Evolutionary conservation across 2,888 invertebrate species (phyloP), one percentile per base, ranked within the genome.

Genomic region (Pseudanteris insignis): DNA sequence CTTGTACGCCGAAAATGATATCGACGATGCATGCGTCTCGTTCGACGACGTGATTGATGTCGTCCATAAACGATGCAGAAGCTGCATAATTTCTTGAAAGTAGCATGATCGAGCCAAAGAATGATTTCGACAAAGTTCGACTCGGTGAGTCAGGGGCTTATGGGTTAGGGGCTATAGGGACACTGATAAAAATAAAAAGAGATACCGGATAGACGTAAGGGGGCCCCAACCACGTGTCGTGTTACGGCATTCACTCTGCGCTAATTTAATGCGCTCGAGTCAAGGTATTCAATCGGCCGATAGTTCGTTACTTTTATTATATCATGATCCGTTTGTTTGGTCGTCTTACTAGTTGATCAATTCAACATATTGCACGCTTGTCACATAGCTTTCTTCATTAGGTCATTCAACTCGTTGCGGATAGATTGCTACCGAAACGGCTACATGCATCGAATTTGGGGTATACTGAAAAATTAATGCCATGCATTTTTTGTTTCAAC

Each of bases 121-220:
- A 48, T 7, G 21, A n/a, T 21, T 3, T 7, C 21, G 21, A 7
- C 21, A 7, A 21, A 7, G 7, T 21, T 5, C 3, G 21, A 7
- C 21, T 3, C 21, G 4, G 21, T 3, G 3, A 21, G 21, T 5
- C 21, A 7, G 21, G 21, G 4, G 48, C 70, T 65, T 69, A 70
- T 74, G 75, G 75, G 74, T 75, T 74, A 75, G 75, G 70, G 74
- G 69, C 58, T 66, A 64, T 64, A 68, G 70, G 70, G 69, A 68
- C 67, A 68, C 70, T 69, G 69, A 72, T 75, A 78, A 75, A 76
- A 76, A 75, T 74, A 75, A 71, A 74, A 70, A 68, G 70, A 72
- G 70, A 72, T 67, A 21, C 51, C 34, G 46, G 55, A 51, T 50
- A 5, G 9, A n/a, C 9, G 26, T 26, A n/a, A 10, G 18, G 2